These are phyloP conservation scores for Phoebastria nigripes DNA, from an alignment of 2,797 vertebrate genomes.

Conservation along the genomic window DNA sequence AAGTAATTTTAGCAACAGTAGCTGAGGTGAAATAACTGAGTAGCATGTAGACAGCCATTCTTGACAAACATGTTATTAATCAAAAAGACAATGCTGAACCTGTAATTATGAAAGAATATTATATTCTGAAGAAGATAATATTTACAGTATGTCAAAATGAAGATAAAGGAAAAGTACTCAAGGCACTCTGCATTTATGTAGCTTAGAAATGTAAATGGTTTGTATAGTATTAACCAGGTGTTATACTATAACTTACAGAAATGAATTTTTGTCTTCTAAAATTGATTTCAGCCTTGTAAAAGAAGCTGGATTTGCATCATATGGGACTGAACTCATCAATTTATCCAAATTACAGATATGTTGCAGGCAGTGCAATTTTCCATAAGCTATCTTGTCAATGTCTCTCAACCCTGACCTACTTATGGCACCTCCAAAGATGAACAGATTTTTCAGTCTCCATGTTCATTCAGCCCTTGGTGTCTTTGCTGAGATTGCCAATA, in stretches of 20 bases:
- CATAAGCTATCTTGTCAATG: neutral
- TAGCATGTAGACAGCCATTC: neutral
- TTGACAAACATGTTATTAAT: conserved; percentile 34
- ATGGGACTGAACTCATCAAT: neutral
- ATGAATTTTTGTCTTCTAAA: conserved; percentile 5
- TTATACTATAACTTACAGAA: neutral
- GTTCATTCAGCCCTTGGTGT: neutral
- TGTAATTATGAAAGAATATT: conserved; percentile 33
- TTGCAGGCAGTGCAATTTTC: neutral
- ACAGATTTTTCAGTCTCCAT: neutral
- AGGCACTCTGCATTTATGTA: neutral
- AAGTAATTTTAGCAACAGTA: neutral
- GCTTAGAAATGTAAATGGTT: neutral
- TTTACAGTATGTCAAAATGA: conserved; percentile 16
- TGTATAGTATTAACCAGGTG: neutral
- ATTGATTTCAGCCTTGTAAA: neutral
- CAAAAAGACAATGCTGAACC: neutral
- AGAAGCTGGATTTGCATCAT: neutral
- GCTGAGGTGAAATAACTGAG: neutral
- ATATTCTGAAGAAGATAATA: neutral
- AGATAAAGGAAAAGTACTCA: neutral
- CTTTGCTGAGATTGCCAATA: neutral
- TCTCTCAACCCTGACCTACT: conserved; percentile 9
- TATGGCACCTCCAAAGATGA: conserved; percentile 7
- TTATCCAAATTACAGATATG: conserved; percentile 9